Evolutionary conservation across 2,797 vertebrate species (phyloP), one percentile per base, ranked within the genome.

Genomic region (Sebastes vulpes): DNA sequence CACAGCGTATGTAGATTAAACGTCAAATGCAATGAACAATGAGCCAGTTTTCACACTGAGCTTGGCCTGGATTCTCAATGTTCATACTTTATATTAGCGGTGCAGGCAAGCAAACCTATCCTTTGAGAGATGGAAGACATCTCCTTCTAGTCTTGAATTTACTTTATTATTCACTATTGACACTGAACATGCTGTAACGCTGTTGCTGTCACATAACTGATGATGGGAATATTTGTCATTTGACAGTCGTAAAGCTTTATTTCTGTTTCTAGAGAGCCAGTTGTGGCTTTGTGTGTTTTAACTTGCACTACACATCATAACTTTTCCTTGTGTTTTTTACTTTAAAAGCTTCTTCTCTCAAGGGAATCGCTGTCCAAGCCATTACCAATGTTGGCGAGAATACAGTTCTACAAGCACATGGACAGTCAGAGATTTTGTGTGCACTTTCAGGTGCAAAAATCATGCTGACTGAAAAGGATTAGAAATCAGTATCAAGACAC

Each of bases 331-430:
- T 75, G 1, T 69, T 63, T 29, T 66, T 72, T 66, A 28, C 46
- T 85, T 66, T 89, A 89, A 90, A 89, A 90, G 75, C 82, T 65
- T 77, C 65, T 76, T 77, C 82, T 70, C 89, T 90, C 88, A n/a
- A 59, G 91, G 91, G 90, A 84, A 50, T 86, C 65, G 77, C 82
- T 85, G 84, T 89, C 84, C 75, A 72, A 83, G 70, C 86, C 88
- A 89, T 92, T 90, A 90, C 82, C 79, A 75, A 66, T 78, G 85
- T 75, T 71, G 74, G 78, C 20, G 23, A 86, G 80, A 86, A 85
- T 75, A 77, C 31, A 20, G 80, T 89, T 82, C 66, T 58, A 85
- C 64, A 81, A 90, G 84, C 53, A 35, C 68, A 75, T 20, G 29
- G 79, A 82, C 71, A 75, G 64, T 70, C 69, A 60, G 38, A 42